Evolutionary conservation across 2,113 vertebrate species (phyloP).

Genomic region (Probosciger aterrimus): DNA sequence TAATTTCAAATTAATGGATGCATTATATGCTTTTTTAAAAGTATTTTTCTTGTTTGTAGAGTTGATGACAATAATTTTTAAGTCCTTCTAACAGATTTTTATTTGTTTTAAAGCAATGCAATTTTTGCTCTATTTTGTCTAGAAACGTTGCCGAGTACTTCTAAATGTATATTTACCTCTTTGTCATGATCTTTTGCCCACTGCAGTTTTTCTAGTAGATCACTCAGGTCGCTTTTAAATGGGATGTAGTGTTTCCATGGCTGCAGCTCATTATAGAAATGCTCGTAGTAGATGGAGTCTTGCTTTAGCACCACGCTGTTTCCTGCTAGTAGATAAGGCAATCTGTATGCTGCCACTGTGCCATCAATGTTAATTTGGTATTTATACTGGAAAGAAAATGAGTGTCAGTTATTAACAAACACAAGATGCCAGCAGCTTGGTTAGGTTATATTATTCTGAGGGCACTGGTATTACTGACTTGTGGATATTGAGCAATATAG

Average conservation of each 20-base stretch:
- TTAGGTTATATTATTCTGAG: neutral
- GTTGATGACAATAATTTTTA: neutral
- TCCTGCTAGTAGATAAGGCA: slow-evolving; percentile 92
- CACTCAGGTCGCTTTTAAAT: slow-evolving; percentile 87
- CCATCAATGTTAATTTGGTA: slow-evolving; percentile 97
- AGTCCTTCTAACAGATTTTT: neutral
- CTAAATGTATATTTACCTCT: slow-evolving; percentile 75
- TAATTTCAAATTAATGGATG: neutral
- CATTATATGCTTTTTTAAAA: neutral
- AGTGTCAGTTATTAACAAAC: neutral
- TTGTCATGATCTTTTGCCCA: slow-evolving; percentile 93
- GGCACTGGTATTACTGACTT: slow-evolving; percentile 27
- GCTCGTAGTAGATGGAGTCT: slow-evolving; percentile 94
- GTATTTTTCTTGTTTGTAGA: neutral
- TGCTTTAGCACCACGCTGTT: slow-evolving; percentile 97
- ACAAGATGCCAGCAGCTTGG: neutral
- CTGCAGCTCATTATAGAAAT: slow-evolving; percentile 90
- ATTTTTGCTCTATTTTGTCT: neutral
- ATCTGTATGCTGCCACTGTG: slow-evolving; percentile 93
- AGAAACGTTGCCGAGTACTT: neutral
- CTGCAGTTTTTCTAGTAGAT: slow-evolving; percentile 90
- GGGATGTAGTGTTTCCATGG: slow-evolving; percentile 97
- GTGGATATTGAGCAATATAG: neutral
- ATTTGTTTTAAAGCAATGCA: neutral
- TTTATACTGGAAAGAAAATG: slow-evolving; percentile 84